Conservation (phyloP, 2,888 invertebrate species). For the Chloroclystis v-ata region DNA sequence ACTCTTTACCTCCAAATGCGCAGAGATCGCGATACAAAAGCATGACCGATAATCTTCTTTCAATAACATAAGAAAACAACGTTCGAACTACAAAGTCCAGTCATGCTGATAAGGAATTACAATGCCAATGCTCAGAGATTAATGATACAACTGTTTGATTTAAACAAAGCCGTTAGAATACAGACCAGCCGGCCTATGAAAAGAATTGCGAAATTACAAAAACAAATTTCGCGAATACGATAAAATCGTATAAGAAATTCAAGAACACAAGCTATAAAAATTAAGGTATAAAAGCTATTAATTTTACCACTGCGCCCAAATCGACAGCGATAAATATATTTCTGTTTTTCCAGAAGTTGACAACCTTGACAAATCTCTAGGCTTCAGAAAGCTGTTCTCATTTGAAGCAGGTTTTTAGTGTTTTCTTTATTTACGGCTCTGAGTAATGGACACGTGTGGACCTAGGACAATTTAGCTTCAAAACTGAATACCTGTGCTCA, state of each 20-base stretch:
- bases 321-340: constrained; percentile 38
- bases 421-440: constrained; percentile 29
- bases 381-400: constrained; percentile 27
- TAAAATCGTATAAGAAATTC: neutral
- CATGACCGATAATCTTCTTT: constrained; percentile 72
- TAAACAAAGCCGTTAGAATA: constrained; percentile 4
- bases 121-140: constrained; percentile 25
- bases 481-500: neutral
- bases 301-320: constrained; percentile 34
- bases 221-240: neutral
- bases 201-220: neutral
- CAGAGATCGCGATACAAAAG: constrained; percentile 71
- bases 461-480: constrained; percentile 28
- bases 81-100: constrained; percentile 62
- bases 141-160: constrained; percentile 18
- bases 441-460: constrained; percentile 40
- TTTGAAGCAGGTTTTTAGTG: constrained; percentile 33
- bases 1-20: constrained; percentile 45
- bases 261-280: neutral
- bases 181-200: neutral
- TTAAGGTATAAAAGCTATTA: constrained; percentile 29
- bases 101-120: constrained; percentile 50
- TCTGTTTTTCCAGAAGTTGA: constrained; percentile 33
- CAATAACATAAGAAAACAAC: constrained; percentile 71
- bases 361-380: constrained; percentile 33